These are phyloP conservation scores for Calcarius lapponicus DNA, from an alignment of 2,797 vertebrate species.

Conservation along the genomic window DNA sequence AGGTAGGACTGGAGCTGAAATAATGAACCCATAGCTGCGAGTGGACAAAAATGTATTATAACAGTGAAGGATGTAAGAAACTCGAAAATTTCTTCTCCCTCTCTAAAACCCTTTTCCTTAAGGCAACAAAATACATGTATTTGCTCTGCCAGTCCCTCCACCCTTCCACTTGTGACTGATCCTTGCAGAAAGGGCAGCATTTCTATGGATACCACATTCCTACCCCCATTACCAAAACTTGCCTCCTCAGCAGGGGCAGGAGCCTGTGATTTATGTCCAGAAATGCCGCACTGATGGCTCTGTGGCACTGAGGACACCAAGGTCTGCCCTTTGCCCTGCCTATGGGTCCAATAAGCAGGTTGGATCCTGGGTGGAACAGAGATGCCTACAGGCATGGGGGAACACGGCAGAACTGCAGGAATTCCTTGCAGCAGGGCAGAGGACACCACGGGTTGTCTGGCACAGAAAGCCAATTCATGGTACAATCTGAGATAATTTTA, in stretches of 20 bases:
- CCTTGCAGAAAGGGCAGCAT: not conserved
- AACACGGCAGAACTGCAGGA: not conserved
- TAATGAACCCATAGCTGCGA: slow-evolving; percentile 12
- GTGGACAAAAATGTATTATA: slow-evolving; percentile 19
- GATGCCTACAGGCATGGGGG: rapidly evolving
- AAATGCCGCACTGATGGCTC: not conserved
- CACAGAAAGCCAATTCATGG: not conserved
- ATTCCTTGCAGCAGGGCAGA: not conserved
- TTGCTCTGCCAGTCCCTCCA: not conserved
- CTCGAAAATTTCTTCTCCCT: not conserved
- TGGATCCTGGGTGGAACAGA: not conserved
- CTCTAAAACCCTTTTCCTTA: not conserved
- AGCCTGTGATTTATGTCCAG: rapidly evolving
- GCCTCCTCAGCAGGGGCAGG: not conserved
- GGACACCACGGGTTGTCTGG: not conserved
- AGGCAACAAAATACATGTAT: not conserved
- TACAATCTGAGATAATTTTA: not conserved
- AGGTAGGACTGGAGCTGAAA: slow-evolving; percentile 28
- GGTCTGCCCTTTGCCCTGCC: not conserved
- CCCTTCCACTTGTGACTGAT: not conserved
- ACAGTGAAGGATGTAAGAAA: not conserved
- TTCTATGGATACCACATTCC: not conserved
- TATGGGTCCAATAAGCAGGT: rapidly evolving
- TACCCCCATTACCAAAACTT: rapidly evolving
- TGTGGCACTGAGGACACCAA: not conserved